These are phyloP conservation scores for Drosophila affinis DNA, from an alignment of 2,888 invertebrate genomes.

Conservation along the genomic window DNA sequence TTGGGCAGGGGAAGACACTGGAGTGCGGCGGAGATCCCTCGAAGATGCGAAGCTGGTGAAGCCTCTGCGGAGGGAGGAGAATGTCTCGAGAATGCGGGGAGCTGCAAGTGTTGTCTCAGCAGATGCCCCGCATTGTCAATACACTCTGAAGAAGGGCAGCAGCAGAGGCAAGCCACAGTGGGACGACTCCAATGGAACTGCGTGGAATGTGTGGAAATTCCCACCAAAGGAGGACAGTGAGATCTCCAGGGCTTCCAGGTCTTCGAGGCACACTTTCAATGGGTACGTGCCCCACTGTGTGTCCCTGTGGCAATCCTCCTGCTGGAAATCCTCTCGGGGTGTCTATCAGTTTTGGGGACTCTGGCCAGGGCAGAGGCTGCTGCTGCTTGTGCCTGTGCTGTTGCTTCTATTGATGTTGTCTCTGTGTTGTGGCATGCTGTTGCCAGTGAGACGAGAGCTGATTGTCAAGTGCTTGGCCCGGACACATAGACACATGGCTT, in stretches of 20 bases:
- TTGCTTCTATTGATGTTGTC: slow-evolving; percentile 5
- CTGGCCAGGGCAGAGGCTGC: slow-evolving; percentile 21
- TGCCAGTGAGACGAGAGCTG: slow-evolving; percentile 65
- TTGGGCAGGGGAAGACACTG: slow-evolving; percentile 39
- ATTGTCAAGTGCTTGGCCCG: slow-evolving; percentile 75
- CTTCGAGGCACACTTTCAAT: background rate
- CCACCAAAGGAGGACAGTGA: background rate
- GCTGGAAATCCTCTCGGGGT: slow-evolving; percentile 2
- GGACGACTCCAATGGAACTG: background rate
- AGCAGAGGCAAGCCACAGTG: slow-evolving; percentile 9
- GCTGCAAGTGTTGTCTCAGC: slow-evolving; percentile 41
- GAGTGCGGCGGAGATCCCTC: background rate
- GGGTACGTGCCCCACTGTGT: slow-evolving; percentile 14
- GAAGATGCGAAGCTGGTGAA: slow-evolving; percentile 13
- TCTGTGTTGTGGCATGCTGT: slow-evolving; percentile 26
- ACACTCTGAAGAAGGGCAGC: slow-evolving; percentile 26
- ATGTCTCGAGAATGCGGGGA: slow-evolving; percentile 7
- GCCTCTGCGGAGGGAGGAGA: slow-evolving; percentile 1
- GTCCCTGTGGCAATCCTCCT: background rate
- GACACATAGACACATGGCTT: slow-evolving; percentile 73
- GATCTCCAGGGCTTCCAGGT: background rate
- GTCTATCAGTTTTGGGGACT: slow-evolving; percentile 23
- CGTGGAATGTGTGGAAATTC: too few species aligned
- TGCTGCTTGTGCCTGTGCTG: background rate
- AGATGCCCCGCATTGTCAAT: slow-evolving; percentile 65